Evolutionary conservation across 2,113 vertebrate species (phyloP), one percentile per base, ranked within the genome.

Genomic region (Kryptolebias marmoratus): DNA sequence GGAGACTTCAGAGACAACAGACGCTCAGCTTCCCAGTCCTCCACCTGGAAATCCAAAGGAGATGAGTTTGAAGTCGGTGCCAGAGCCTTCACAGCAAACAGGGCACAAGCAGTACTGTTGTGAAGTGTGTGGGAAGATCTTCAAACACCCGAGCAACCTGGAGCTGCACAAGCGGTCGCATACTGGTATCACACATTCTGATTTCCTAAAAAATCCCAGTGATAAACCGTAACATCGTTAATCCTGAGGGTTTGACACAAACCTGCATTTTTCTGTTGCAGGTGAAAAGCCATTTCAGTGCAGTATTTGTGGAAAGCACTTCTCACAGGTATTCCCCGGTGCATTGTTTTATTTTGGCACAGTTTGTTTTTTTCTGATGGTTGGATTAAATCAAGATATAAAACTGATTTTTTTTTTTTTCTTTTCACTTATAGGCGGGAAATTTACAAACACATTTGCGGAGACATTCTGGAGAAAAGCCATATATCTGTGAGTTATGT

Each of bases 221-320:
- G 6, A 28, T n/a, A 42, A 28, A 12, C 32, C 28, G 27, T 71
- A 39, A 47, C 31, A 13, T 2, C 15, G 2, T 42, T 56, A 12
- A 36, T 58, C 39, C 15, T 13, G 16, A 30, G 9, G 15, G 27
- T 72, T 45, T 5, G 1, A 55, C 2, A 50, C 5, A 53, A 68
- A 68, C 59, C 4, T 58, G 2, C 65, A 9, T 48, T 84, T 92
- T 90, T 81, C 85, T 77, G 55, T 93, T 94, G 85, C 94, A 99
- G 97, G 98, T 90, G 98, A 99, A 92, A 99, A 98, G 92, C 98
- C 98, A 75, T 99, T 98, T 92, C 96, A 98, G 90, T 99, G 97
- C 93, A 98, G 95, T 85, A 91, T 98, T 82, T 99, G 98, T 93
- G 97, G 97, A 71, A 98, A 96, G 92, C 94, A 96, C 90, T 99